Conservation (phyloP, 37 sponge, comb jelly and placozoan species). For the Oopsacas minuta region DNA sequence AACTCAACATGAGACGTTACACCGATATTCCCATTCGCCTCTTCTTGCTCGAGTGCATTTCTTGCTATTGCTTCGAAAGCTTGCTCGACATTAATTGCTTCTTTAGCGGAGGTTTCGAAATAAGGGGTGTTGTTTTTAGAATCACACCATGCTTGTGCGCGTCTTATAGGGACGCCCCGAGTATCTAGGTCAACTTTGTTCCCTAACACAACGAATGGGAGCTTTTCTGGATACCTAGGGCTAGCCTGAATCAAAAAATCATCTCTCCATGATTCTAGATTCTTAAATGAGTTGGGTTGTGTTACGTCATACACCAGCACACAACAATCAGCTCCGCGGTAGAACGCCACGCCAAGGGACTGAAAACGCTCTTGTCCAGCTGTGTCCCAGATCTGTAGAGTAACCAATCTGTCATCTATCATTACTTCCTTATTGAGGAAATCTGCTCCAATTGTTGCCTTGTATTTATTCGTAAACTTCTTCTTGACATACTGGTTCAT, state of each 20-base stretch:
- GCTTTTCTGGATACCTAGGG: conserved; percentile 33
- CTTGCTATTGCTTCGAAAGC: conserved; percentile 87
- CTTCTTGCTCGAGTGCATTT: conserved; percentile 73
- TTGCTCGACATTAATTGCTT: conserved; percentile 92
- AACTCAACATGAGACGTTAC: not conserved
- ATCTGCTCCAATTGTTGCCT: conserved; percentile 56
- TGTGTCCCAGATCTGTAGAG: conserved; percentile 57
- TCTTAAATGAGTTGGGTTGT: conserved; percentile 35
- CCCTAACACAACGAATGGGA: conserved; percentile 45
- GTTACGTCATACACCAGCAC: conserved; percentile 40
- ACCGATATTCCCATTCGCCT: not conserved
- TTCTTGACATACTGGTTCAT: conserved; percentile 61
- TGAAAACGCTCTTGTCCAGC: conserved; percentile 57
- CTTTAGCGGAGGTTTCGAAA: conserved; percentile 96
- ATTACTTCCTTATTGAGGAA: conserved; percentile 48
- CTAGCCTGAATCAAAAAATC: conserved; percentile 37
- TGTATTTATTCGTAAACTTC: conserved; percentile 50
- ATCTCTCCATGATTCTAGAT: conserved; percentile 36
- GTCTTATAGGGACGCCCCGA: conserved; percentile 46
- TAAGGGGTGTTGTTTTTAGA: conserved; percentile 94
- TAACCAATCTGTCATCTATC: conserved; percentile 44
- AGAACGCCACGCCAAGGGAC: conserved; percentile 50
- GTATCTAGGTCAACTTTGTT: conserved; percentile 44
- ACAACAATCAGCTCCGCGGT: conserved; percentile 55
- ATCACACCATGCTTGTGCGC: conserved; percentile 91